Evolutionary conservation across 2,113 vertebrate species (phyloP).

Genomic region (Excalfactoria chinensis): DNA sequence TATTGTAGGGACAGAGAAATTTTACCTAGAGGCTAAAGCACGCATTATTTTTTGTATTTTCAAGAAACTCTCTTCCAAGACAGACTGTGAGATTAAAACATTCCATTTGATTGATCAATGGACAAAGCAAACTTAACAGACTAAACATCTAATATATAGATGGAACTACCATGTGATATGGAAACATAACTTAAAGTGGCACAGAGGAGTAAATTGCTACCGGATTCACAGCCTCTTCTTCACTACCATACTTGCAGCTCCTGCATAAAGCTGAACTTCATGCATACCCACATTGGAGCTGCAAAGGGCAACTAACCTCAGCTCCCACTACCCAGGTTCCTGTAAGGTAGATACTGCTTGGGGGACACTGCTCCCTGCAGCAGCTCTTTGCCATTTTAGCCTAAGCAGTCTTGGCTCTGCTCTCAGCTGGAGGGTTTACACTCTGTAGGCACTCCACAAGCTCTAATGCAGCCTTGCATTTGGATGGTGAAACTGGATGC

Average conservation of each 20-base stretch:
- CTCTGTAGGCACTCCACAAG: neutral
- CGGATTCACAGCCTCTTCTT: neutral
- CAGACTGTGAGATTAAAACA: neutral
- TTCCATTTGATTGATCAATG: neutral
- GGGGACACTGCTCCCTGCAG: neutral
- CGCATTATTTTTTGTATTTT: neutral
- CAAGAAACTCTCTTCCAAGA: neutral
- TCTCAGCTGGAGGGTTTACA: neutral
- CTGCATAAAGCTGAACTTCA: neutral
- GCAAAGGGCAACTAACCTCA: neutral
- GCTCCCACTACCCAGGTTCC: neutral
- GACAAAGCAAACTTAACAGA: neutral
- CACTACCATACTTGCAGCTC: too few species aligned
- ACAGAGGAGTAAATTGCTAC: neutral
- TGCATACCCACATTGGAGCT: neutral
- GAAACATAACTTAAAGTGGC: neutral
- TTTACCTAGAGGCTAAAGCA: neutral
- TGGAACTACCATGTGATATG: neutral
- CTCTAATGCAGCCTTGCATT: neutral
- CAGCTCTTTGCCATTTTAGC: neutral
- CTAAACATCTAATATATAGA: neutral
- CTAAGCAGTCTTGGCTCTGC: neutral
- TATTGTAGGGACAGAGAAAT: neutral
- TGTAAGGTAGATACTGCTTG: too few species aligned
- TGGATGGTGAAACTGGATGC: neutral